Conservation (phyloP, 1,140 invertebrate genomes). For the Scylla paramamosain region DNA sequence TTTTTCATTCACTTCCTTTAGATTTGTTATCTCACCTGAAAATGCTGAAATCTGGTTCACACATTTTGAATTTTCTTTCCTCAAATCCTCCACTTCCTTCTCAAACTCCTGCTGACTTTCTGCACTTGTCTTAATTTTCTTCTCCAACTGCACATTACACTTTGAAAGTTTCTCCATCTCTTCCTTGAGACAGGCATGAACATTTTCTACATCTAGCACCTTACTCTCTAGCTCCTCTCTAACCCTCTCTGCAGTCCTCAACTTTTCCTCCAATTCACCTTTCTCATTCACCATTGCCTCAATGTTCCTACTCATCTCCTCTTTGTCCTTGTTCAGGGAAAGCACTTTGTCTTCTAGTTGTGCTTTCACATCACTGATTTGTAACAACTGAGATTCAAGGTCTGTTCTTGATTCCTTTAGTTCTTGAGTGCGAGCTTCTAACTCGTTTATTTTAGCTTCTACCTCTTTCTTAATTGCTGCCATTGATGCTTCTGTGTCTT, state of each 20-base stretch:
- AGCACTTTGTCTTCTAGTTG: constrained; percentile 44
- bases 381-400: constrained; percentile 60
- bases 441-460: constrained; percentile 43
- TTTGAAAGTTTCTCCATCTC: constrained; percentile 25
- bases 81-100: constrained; percentile 46
- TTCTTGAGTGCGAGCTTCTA: constrained; percentile 56
- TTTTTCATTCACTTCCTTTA: constrained; percentile 56
- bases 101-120: background rate
- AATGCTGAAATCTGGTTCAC: background rate
- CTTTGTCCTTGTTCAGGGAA: constrained; percentile 43
- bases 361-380: constrained; percentile 55
- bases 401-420: constrained; percentile 65
- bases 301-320: constrained; percentile 33
- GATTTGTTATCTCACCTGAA: constrained; percentile 10
- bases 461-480: constrained; percentile 64
- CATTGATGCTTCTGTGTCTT: constrained; percentile 41
- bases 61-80: background rate
- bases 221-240: constrained; percentile 43
- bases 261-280: constrained; percentile 46
- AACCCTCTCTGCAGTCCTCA: background rate
- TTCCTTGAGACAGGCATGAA: background rate
- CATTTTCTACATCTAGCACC: background rate
- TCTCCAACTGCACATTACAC: background rate
- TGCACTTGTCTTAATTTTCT: constrained; percentile 1
- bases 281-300: background rate